Base-by-base conservation (phyloP, 2,888 invertebrate species). In the Drosophila lutescens region DNA sequence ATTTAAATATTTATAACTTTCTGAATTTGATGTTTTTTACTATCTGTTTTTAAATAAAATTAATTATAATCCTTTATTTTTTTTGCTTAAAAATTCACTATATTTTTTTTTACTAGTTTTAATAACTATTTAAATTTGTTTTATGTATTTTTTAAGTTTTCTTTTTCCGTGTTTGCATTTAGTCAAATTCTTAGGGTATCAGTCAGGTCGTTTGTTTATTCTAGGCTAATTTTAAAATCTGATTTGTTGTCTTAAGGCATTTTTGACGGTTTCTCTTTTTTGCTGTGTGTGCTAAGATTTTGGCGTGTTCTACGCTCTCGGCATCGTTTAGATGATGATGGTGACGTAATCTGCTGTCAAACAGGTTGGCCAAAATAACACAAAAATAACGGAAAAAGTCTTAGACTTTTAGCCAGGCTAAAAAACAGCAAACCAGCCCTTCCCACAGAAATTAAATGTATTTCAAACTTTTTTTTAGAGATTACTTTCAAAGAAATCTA, bases 301-400 rank as follows among this genome's bases (percentile, higher is more conserved):
- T 66, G 62, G 53, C 59, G 53, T 34, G 46, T 47, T 63, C 62
- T 62, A 20, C 61, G n/a, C 36, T 53, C 36, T 53, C 44, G 53
- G 62, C 65, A 51, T 65, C 65, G 17, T 53, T 15, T 10, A 30
- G 53, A 26, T 26, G 26, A 20, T 6, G 26, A 12, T 49, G 49
- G 41, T 71, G 71, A 71, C 71, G 71, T 70, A 71, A 71, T 62
- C 41, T 8, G 23, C 47, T 23, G 30, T 30, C 15, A 71, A 69
- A 71, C 71, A 70, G 71, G 71, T 71, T 71, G 71, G 49, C 62
- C 43, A 47, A 61, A 68, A 61, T 62, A 34, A 49, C 32, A 49
- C 20, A 49, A 49, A 49, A 49, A 34, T 34, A 55, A 51, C 59
- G 34, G 60, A 43, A 53, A 53, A 58, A 38, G 15, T 50, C 49